phyloP scores from a whole-genome alignment of 2,113 vertebrate genomes.

The Pampusana beccarii region DNA sequence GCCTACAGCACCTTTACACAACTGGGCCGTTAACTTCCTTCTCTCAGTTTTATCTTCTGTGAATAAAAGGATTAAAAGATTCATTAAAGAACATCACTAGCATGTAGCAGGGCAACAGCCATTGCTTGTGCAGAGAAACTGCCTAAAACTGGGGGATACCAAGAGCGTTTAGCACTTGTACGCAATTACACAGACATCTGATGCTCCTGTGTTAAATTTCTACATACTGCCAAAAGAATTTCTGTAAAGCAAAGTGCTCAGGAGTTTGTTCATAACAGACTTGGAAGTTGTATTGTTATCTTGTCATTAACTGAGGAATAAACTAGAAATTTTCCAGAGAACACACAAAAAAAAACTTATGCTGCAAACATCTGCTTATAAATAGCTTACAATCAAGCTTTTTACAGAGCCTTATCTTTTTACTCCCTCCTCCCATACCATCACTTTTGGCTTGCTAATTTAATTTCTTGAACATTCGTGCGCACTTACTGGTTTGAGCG shows the following conservation, averaged over 20 bases:
- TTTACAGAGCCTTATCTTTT: background rate
- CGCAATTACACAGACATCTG: background rate
- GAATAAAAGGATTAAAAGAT: background rate
- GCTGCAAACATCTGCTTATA: constrained; percentile 12
- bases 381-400: background rate
- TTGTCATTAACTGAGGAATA: background rate
- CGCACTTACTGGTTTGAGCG: background rate
- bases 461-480: background rate
- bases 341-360: background rate
- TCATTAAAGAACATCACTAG: background rate
- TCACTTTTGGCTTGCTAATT: background rate
- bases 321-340: background rate
- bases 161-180: background rate
- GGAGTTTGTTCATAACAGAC: background rate
- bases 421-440: background rate
- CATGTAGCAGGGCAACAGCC: background rate
- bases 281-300: background rate
- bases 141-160: background rate
- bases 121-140: background rate
- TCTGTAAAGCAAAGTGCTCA: background rate
- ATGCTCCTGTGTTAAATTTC: background rate
- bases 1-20: background rate
- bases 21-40: background rate
- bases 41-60: background rate
- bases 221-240: background rate